phyloP scores from a whole-genome alignment of 2,888 invertebrate species.

The Darwinula stevensoni region DNA sequence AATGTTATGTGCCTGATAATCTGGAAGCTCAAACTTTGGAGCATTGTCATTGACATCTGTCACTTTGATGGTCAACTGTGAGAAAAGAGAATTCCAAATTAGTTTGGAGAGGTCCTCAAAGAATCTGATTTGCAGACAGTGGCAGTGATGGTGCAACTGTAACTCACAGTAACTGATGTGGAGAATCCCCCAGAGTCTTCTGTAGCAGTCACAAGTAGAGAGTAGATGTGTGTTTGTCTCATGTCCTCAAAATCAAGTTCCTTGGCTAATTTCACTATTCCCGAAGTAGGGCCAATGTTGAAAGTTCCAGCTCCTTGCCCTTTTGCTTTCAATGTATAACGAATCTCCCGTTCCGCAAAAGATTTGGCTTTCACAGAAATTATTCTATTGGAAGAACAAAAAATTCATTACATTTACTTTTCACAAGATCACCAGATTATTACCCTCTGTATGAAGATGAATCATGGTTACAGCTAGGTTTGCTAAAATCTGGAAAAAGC shows the following conservation, averaged over 20 bases:
- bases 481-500: too few species aligned
- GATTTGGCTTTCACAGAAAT: constrained; percentile 91
- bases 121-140: too few species aligned
- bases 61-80: constrained; percentile 61
- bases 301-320: constrained; percentile 87
- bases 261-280: constrained; percentile 79
- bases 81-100: background rate
- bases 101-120: too few species aligned
- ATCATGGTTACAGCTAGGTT: too few species aligned
- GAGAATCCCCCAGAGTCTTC: constrained; percentile 94
- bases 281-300: constrained; percentile 74
- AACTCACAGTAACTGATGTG: constrained; percentile 60
- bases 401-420: background rate
- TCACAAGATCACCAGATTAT: too few species aligned
- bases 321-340: constrained; percentile 79
- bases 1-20: constrained; percentile 86
- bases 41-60: constrained; percentile 94
- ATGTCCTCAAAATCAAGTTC: constrained; percentile 90
- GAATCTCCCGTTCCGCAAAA: constrained; percentile 81
- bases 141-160: too few species aligned
- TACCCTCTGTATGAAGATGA: too few species aligned
- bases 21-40: constrained; percentile 79
- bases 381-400: constrained; percentile 28
- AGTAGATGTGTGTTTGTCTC: constrained; percentile 73
- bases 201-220: constrained; percentile 65